These are phyloP conservation scores for Mesocentrotus franciscanus DNA, from an alignment of 53 echinoderm and acorn worm genomes.

Conservation along the genomic window DNA sequence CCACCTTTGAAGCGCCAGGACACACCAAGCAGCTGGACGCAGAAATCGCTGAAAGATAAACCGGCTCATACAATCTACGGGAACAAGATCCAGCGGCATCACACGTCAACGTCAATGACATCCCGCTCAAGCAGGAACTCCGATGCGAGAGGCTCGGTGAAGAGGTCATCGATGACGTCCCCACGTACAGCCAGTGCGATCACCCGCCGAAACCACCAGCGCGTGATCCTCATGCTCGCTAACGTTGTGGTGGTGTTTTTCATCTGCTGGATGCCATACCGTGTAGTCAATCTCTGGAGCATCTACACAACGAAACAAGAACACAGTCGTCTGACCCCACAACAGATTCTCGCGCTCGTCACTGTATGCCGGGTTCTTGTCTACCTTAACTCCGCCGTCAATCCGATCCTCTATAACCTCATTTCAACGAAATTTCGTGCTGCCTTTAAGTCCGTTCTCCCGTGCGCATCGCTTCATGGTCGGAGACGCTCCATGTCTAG, in stretches of 20 bases:
- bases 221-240: slow-evolving; percentile 84
- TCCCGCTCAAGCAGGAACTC: slow-evolving; percentile 38
- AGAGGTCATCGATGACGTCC: slow-evolving; percentile 35
- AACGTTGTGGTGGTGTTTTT: slow-evolving; percentile 89
- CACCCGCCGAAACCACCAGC: slow-evolving; percentile 74
- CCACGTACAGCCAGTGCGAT: slow-evolving; percentile 49
- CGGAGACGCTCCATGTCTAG: slow-evolving; percentile 57
- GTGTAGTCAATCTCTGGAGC: slow-evolving; percentile 80
- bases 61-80: slow-evolving; percentile 51
- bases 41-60: slow-evolving; percentile 40
- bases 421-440: slow-evolving; percentile 88
- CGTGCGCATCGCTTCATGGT: slow-evolving; percentile 61
- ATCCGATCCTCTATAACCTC: slow-evolving; percentile 89
- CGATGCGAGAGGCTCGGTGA: slow-evolving; percentile 10
- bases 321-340: slow-evolving; percentile 5
- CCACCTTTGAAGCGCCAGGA: slow-evolving; percentile 38
- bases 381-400: slow-evolving; percentile 91
- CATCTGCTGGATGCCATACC: slow-evolving; percentile 86
- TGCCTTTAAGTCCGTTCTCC: slow-evolving; percentile 81
- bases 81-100: slow-evolving; percentile 53
- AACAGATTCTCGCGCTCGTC: slow-evolving; percentile 38
- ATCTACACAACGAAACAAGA: slow-evolving; percentile 57
- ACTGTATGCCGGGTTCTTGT: slow-evolving; percentile 77
- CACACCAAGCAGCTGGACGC: slow-evolving; percentile 39
- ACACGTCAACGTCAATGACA: slow-evolving; percentile 22